Conservation (phyloP, 1,140 invertebrate genomes). For the Ostrea edulis region DNA sequence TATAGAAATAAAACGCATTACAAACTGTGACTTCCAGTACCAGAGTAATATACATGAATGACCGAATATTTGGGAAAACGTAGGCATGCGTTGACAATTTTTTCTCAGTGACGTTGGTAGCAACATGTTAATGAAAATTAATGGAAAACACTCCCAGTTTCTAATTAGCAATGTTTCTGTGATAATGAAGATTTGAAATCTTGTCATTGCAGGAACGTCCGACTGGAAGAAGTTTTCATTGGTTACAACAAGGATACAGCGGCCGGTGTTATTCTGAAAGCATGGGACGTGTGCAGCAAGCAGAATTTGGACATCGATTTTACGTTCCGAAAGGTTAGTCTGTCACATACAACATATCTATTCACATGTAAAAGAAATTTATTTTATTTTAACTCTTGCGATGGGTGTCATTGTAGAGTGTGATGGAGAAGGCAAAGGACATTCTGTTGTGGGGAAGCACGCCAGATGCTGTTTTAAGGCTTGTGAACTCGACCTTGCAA, state of each 20-base stretch:
- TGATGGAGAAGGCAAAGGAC: conserved; percentile 45
- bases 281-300: conserved; percentile 53
- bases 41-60: too few relatives aligned
- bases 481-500: conserved; percentile 47
- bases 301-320: not conserved
- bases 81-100: too few relatives aligned
- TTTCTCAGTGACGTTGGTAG: too few relatives aligned
- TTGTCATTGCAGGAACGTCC: not conserved
- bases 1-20: not conserved
- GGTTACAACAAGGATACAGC: conserved; percentile 73
- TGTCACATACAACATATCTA: not conserved
- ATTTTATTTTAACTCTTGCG: not conserved
- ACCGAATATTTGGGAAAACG: too few relatives aligned
- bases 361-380: too few relatives aligned
- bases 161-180: not conserved
- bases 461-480: conserved; percentile 65
- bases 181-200: not conserved
- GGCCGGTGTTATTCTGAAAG: conserved; percentile 69
- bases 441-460: conserved; percentile 67
- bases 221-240: conserved; percentile 64
- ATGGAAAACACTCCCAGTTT: too few relatives aligned
- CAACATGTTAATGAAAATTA: too few relatives aligned
- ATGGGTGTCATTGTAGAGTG: not conserved
- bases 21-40: not conserved
- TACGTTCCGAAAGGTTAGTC: not conserved